These are phyloP conservation scores for Alloplasta piceator DNA, from an alignment of 2,888 invertebrate species.

Conservation along the genomic window DNA sequence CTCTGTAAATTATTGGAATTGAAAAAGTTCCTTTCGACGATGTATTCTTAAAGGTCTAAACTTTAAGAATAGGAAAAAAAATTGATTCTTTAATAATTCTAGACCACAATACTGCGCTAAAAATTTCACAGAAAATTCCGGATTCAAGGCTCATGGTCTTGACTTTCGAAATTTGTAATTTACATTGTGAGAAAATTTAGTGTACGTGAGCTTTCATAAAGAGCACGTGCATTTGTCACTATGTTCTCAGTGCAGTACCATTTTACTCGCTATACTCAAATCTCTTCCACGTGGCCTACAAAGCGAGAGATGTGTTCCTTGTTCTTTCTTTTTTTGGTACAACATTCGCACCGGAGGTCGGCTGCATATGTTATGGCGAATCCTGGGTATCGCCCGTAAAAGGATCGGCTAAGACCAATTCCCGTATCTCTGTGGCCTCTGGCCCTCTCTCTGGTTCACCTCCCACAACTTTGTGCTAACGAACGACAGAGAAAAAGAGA, in stretches of 20 bases:
- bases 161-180: slow-evolving; percentile 3
- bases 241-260: slow-evolving; percentile 62
- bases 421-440: slow-evolving; percentile 61
- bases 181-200: slow-evolving; percentile 44
- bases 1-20: no score
- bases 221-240: slow-evolving; percentile 66
- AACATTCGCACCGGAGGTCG: slow-evolving; percentile 51
- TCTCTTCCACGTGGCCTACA: slow-evolving; percentile 49
- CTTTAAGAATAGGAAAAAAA: no score
- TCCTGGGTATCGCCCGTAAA: slow-evolving; percentile 74
- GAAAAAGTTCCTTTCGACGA: no score
- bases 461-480: slow-evolving; percentile 48
- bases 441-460: slow-evolving; percentile 58
- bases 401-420: slow-evolving; percentile 76
- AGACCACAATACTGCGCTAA: no score
- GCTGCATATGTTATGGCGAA: slow-evolving; percentile 26
- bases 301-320: slow-evolving; percentile 46
- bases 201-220: slow-evolving; percentile 44
- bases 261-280: slow-evolving; percentile 38
- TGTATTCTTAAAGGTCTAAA: no score
- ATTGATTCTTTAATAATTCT: no score
- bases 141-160: no score
- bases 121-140: no score
- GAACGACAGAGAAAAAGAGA: slow-evolving; percentile 22
- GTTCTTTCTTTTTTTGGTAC: slow-evolving; percentile 14